Base-by-base conservation (phyloP, 2,113 vertebrate genomes). In the Tautogolabrus adspersus region DNA sequence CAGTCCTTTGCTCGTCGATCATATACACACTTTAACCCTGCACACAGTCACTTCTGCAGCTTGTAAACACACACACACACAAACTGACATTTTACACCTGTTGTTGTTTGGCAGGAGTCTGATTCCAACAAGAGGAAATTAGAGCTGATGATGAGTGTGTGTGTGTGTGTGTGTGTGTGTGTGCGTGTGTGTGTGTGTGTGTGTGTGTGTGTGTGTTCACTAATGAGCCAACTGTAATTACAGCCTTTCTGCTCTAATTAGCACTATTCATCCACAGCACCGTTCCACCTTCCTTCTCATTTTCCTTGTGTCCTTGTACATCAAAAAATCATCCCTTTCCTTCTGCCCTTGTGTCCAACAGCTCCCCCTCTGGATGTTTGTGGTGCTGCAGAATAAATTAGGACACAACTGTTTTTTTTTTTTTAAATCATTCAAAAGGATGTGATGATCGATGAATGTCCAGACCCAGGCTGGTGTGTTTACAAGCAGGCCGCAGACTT, bases 221-320 rank as follows among this genome's bases (percentile, higher is more conserved):
- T 62, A 72, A 72, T 1, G 60, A 64, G 49, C 71, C 18, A 56
- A 56, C 49, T 55, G 49, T 37, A 64, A 56, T 74, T 47, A 56
- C 38, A 64, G 71, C 49, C 42, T 56, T 22, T 61, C 69, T 62
- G 56, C 51, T 67, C 16, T 80, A 49, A 73, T 73, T 80, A 80
- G 77, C 63, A 40, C 22, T 47, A 66, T 67, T 73, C 70, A 67
- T 67, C 77, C 56, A 60, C 55, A 18, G 2, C 56, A 26, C 16
- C 69, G 12, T 46, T 3, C 21, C 16, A 0, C 16, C 18, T 4
- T 1, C 21, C 42, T 40, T 1, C 26, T 40, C 5, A 49, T 18
- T 22, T 42, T 19, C 21, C 15, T 26, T 7, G 16, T 21, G 4
- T 73, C 34, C 22, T 54, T 58, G 10, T 2, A 26, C 7, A 1